phyloP scores from a whole-genome alignment of 2,113 vertebrate genomes.

The Notarius quadriscutis region DNA sequence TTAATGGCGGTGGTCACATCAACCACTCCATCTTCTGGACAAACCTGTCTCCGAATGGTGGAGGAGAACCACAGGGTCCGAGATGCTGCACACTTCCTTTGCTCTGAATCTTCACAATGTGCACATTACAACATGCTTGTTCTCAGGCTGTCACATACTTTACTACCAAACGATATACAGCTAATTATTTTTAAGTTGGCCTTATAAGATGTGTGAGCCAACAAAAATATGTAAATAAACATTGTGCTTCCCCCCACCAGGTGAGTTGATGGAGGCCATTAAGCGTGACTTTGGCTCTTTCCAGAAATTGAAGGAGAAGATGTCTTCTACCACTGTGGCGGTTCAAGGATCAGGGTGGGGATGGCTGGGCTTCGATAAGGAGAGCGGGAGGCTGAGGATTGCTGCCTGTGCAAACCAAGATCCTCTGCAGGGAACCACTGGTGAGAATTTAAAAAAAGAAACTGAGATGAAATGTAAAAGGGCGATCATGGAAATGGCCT shows the following conservation, averaged over 20 bases:
- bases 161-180: background rate
- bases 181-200: background rate
- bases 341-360: slow-evolving; percentile 98
- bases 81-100: background rate
- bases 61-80: slow-evolving; percentile 90
- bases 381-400: slow-evolving; percentile 78
- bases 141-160: background rate
- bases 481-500: background rate
- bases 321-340: slow-evolving; percentile 84
- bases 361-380: slow-evolving; percentile 92
- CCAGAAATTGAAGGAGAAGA: slow-evolving; percentile 89
- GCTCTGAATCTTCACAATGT: background rate
- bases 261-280: slow-evolving; percentile 90
- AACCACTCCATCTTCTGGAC: slow-evolving; percentile 99
- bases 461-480: background rate
- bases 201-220: background rate
- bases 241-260: slow-evolving; percentile 60
- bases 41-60: slow-evolving; percentile 89
- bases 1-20: slow-evolving; percentile 95
- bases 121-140: background rate
- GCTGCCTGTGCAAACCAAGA: slow-evolving; percentile 92
- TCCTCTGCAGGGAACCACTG: slow-evolving; percentile 93
- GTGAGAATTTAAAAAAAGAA: slow-evolving; percentile 62
- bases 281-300: slow-evolving; percentile 94
- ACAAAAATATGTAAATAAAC: background rate